Conservation (phyloP, 2,113 vertebrate genomes). For the Corapipo altera region DNA sequence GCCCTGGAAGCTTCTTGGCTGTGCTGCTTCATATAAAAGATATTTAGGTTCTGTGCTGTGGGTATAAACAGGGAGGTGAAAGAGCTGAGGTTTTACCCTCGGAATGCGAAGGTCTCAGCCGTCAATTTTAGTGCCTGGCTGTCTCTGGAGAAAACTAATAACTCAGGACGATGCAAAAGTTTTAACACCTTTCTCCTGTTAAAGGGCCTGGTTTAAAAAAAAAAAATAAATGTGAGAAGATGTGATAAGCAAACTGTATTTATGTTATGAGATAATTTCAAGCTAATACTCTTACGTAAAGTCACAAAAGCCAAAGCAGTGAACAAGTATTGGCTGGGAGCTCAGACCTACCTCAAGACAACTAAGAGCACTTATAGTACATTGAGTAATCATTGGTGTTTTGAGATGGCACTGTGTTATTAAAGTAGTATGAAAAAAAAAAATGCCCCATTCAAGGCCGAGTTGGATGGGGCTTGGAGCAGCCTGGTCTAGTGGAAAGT, state of each 20-base stretch:
- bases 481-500: too few species aligned
- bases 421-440: background rate
- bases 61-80: background rate
- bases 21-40: background rate
- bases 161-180: background rate
- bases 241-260: background rate
- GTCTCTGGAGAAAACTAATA: background rate
- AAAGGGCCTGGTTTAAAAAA: background rate
- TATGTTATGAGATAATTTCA: accelerated
- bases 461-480: background rate
- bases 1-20: background rate
- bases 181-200: background rate
- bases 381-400: background rate
- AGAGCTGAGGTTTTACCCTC: background rate
- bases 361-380: background rate
- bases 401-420: background rate
- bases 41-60: background rate
- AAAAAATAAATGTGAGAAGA: background rate
- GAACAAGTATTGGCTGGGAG: accelerated
- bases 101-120: background rate
- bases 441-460: background rate
- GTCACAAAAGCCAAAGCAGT: accelerated
- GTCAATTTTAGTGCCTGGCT: background rate
- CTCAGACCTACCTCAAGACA: accelerated
- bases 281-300: accelerated